Conservation (phyloP, 2,888 invertebrate species). For the Pristionchus exspectatus region DNA sequence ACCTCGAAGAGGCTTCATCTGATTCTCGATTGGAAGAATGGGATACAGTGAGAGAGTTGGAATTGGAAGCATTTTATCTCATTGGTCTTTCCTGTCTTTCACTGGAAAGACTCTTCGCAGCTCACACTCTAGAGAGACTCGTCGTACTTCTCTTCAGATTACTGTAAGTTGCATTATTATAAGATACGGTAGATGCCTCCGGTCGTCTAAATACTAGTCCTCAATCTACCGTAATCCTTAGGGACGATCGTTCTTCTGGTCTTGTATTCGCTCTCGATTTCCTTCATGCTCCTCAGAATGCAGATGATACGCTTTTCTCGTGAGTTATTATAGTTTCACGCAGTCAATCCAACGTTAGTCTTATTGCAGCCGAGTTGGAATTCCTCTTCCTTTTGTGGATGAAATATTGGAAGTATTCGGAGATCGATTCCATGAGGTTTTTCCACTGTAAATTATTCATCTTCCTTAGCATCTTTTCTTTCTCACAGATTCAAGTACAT, state of each 20-base stretch:
- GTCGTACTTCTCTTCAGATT: conserved; percentile 53
- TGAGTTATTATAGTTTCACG: background rate
- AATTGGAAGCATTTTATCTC: conserved; percentile 42
- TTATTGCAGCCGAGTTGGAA: conserved; percentile 45
- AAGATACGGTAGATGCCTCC: background rate
- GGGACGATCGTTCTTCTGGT: conserved; percentile 52
- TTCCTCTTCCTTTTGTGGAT: conserved; percentile 49
- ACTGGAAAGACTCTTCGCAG: conserved; percentile 43
- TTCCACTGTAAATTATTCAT: background rate
- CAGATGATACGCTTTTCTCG: conserved; percentile 48
- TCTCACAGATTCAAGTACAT: conserved; percentile 50
- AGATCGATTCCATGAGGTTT: conserved; percentile 52
- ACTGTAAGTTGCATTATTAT: conserved; percentile 9
- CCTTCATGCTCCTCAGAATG: conserved; percentile 53
- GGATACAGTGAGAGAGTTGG: conserved; percentile 54
- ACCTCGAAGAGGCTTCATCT: conserved; percentile 43
- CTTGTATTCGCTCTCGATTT: conserved; percentile 49
- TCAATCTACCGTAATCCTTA: conserved; percentile 40
- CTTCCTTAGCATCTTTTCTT: background rate
- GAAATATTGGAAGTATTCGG: conserved; percentile 55
- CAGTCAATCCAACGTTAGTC: background rate
- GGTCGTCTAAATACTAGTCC: background rate
- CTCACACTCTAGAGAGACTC: conserved; percentile 46
- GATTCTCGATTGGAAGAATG: conserved; percentile 55
- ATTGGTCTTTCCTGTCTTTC: conserved; percentile 47